These are phyloP conservation scores for Umimayanthus chanpuru DNA, from an alignment of 92 coral and sea anemone species.

Conservation along the genomic window DNA sequence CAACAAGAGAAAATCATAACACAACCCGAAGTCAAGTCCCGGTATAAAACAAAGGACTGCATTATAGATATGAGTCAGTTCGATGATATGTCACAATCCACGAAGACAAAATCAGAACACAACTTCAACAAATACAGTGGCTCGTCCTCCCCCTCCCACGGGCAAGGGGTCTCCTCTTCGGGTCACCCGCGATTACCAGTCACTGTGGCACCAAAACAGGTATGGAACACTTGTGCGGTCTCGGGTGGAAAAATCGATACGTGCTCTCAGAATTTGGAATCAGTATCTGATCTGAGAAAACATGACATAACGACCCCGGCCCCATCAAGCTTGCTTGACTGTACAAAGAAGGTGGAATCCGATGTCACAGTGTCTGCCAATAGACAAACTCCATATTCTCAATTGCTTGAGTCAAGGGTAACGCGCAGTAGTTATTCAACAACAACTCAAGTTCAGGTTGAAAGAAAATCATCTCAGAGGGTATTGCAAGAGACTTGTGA, in stretches of 20 bases:
- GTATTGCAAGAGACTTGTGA: neutral
- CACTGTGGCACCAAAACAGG: neutral
- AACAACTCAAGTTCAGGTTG: neutral
- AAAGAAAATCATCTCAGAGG: neutral
- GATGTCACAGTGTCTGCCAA: neutral
- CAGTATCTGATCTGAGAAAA: neutral
- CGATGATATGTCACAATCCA: neutral
- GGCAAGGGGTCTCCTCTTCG: neutral
- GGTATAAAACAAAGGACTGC: neutral
- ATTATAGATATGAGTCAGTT: neutral
- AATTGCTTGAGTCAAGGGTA: neutral
- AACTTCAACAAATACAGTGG: neutral
- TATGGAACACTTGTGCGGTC: neutral
- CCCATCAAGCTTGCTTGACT: too few relatives aligned
- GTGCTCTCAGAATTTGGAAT: too few relatives aligned
- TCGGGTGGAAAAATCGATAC: neutral
- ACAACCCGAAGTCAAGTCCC: neutral
- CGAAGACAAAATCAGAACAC: neutral
- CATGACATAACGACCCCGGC: neutral
- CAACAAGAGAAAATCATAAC: neutral
- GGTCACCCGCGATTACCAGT: neutral
- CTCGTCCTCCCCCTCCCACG: neutral
- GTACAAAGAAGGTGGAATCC: neutral
- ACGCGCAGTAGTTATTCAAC: neutral
- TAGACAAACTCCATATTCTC: neutral